Percentiles rank a stretch among this genome's conserved stretches.
Evolutionary conservation across 1,140 invertebrate genomes (phyloP).

Genomic region (Drosophila pruinosa): DNA sequence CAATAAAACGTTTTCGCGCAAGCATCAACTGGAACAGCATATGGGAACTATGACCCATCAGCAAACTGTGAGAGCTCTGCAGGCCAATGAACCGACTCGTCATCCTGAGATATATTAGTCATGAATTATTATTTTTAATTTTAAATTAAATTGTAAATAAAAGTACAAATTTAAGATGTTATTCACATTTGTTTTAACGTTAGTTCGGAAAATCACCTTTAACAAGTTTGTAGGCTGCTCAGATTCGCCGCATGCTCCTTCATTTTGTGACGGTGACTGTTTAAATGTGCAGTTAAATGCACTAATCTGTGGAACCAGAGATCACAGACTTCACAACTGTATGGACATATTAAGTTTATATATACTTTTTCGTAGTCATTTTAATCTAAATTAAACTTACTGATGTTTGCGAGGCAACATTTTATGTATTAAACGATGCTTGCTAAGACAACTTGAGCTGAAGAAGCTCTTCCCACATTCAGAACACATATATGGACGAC

Average conservation of each 20-base stretch:
- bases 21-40: constrained; percentile 78
- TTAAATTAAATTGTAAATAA: constrained; percentile 54
- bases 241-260: not conserved
- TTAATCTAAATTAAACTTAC: constrained; percentile 11
- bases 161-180: constrained; percentile 54
- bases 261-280: not conserved
- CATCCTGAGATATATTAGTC: constrained; percentile 62
- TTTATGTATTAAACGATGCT: constrained; percentile 29
- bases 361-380: no score
- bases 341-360: not conserved
- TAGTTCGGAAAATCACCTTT: no score
- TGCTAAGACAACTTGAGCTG: constrained; percentile 32
- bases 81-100: constrained; percentile 33
- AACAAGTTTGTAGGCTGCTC: no score
- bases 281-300: not conserved
- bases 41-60: constrained; percentile 78
- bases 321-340: not conserved
- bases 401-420: not conserved
- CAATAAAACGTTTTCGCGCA: constrained; percentile 80
- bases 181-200: not conserved
- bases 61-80: constrained; percentile 61
- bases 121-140: constrained; percentile 35
- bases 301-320: not conserved
- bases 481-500: constrained; percentile 16
- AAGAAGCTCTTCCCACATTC: constrained; percentile 34